Evolutionary conservation across 2,888 invertebrate species (phyloP).

Genomic region (Luperina testacea): DNA sequence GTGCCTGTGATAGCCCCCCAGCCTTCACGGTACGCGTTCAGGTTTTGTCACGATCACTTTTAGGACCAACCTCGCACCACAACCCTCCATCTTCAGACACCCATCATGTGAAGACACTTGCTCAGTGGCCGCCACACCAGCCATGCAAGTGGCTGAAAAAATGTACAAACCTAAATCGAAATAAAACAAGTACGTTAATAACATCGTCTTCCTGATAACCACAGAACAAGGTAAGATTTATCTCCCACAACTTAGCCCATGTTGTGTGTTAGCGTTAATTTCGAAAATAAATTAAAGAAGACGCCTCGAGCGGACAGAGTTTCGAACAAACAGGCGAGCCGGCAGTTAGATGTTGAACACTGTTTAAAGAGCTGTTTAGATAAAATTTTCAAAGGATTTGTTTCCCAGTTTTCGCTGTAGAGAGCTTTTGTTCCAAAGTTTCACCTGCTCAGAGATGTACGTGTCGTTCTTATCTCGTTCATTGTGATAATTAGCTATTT

Average conservation of each 20-base stretch:
- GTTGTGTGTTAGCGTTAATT: conserved; percentile 77
- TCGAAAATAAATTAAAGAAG: conserved; percentile 85
- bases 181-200: neutral
- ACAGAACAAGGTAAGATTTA: conserved; percentile 61
- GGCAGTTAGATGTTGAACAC: conserved; percentile 75
- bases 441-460: conserved; percentile 75
- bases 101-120: too few species aligned
- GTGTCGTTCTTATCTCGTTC: conserved; percentile 77
- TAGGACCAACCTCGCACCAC: too few species aligned
- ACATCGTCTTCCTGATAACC: conserved; percentile 26
- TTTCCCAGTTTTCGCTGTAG: conserved; percentile 70
- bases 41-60: neutral
- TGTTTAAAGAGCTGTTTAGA: conserved; percentile 83
- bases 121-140: too few species aligned
- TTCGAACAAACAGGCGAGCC: conserved; percentile 77
- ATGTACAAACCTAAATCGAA: neutral
- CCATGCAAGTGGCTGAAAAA: neutral
- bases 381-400: conserved; percentile 85
- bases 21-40: too few species aligned
- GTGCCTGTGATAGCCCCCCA: neutral
- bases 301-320: conserved; percentile 79
- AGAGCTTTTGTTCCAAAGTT: conserved; percentile 80
- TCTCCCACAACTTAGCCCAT: conserved; percentile 67
- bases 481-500: conserved; percentile 65
- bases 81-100: too few species aligned